These are phyloP conservation scores for Pegoplata infirma DNA, from an alignment of 2,888 invertebrate genomes.

Conservation along the genomic window DNA sequence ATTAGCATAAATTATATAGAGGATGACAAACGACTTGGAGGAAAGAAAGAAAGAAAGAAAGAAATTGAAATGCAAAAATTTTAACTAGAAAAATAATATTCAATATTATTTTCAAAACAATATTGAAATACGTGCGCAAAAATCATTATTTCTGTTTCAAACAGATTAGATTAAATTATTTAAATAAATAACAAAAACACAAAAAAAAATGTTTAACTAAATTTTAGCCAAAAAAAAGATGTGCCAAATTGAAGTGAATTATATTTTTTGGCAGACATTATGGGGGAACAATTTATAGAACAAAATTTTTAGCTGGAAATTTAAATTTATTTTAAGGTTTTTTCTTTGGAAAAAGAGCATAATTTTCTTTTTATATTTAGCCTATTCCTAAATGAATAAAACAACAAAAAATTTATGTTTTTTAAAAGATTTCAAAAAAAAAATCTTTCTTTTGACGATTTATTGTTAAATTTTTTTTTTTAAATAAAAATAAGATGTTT, in stretches of 20 bases:
- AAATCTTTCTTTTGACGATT: not conserved
- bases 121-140: constrained; percentile 62
- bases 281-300: not conserved
- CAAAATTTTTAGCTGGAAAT: not conserved
- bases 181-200: not conserved
- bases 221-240: too few species aligned
- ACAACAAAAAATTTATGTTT: not conserved
- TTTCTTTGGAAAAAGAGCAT: not conserved
- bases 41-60: not conserved
- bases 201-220: too few species aligned
- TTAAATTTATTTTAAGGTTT: not conserved
- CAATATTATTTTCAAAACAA: not conserved
- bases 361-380: not conserved
- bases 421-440: too few species aligned
- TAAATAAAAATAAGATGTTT: too few species aligned
- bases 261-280: not conserved
- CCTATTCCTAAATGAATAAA: not conserved
- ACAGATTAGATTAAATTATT: constrained; percentile 41
- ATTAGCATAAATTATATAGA: constrained; percentile 57
- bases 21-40: constrained; percentile 35
- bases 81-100: not conserved
- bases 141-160: constrained; percentile 23
- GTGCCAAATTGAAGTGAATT: constrained; percentile 43
- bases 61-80: not conserved
- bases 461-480: not conserved